phyloP scores from a whole-genome alignment of 2,797 vertebrate species.

The Falco naumanni region DNA sequence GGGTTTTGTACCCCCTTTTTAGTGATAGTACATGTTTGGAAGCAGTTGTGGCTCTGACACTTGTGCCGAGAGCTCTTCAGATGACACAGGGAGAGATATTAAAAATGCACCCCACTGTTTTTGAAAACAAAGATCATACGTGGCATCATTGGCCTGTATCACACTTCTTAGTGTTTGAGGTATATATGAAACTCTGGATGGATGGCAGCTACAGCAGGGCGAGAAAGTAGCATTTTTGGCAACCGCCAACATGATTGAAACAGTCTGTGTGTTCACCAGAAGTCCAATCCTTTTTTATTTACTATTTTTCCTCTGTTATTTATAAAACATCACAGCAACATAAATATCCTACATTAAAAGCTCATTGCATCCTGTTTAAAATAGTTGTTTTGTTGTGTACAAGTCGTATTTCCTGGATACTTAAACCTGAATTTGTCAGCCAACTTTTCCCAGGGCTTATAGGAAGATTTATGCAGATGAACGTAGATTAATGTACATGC shows the following conservation, averaged over 20 bases:
- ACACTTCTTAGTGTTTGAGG: background rate
- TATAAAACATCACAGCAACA: background rate
- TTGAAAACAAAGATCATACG: background rate
- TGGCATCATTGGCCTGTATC: background rate
- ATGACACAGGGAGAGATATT: background rate
- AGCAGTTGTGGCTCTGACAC: background rate
- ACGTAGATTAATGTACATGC: background rate
- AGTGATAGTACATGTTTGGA: background rate
- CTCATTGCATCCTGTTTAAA: conserved; percentile 42
- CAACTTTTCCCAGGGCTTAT: background rate
- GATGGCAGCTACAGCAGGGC: background rate
- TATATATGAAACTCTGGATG: background rate
- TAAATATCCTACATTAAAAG: conserved; percentile 18
- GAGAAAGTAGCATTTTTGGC: background rate
- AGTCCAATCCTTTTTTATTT: background rate
- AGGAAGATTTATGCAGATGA: background rate
- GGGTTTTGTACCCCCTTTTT: background rate
- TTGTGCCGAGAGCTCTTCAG: background rate
- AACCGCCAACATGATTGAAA: fast-evolving
- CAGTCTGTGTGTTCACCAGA: background rate
- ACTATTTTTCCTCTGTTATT: conserved; percentile 15
- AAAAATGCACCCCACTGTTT: background rate
- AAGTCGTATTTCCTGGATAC: background rate
- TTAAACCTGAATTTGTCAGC: background rate
- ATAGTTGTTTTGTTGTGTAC: conserved; percentile 7